phyloP scores from a whole-genome alignment of 2,113 vertebrate genomes.

The Neodon shergylaensis region DNA sequence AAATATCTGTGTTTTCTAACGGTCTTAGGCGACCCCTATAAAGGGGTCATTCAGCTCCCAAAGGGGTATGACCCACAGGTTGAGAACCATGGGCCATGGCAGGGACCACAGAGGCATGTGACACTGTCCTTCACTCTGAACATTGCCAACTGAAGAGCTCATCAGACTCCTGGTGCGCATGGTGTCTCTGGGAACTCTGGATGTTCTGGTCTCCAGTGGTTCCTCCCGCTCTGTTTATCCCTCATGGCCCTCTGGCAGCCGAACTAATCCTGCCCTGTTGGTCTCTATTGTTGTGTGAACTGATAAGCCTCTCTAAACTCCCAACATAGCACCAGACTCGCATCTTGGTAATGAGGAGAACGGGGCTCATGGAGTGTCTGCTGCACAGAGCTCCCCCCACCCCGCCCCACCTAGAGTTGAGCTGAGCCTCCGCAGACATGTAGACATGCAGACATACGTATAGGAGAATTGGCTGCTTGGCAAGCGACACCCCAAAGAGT shows the following conservation, averaged over 20 bases:
- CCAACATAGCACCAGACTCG: neutral
- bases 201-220: neutral
- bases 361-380: neutral
- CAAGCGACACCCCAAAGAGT: neutral
- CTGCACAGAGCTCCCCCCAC: neutral
- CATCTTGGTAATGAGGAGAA: neutral
- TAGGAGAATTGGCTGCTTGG: neutral
- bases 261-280: neutral
- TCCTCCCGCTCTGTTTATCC: neutral
- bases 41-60: neutral
- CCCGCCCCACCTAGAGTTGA: neutral
- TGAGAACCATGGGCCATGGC: neutral
- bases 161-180: neutral
- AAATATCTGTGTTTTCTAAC: neutral
- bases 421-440: neutral
- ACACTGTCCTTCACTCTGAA: neutral
- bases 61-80: neutral
- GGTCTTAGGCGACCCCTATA: neutral
- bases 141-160: neutral
- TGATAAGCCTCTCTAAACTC: conserved; percentile 48
- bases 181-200: neutral
- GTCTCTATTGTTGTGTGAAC: conserved; percentile 50
- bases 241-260: neutral
- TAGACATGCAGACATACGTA: neutral
- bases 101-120: neutral